phyloP scores from a whole-genome alignment of 2,113 vertebrate genomes.

The Tetrao urogallus region DNA sequence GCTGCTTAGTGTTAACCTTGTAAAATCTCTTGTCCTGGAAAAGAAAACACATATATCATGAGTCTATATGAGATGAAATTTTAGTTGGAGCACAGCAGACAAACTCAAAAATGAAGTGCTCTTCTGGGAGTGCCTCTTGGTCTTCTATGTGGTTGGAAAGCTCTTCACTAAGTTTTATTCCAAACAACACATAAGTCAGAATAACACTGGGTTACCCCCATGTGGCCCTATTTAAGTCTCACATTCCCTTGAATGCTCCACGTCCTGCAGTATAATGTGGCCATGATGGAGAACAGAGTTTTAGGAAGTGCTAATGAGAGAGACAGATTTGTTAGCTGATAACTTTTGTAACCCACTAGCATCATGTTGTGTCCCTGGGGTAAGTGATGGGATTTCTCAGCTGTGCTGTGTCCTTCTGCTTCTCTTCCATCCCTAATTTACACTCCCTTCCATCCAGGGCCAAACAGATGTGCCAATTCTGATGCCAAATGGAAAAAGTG shows the following conservation, averaged over 20 bases:
- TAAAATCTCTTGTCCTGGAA: not conserved
- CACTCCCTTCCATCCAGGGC: not conserved
- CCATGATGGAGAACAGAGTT: not conserved
- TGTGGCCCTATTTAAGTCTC: not conserved
- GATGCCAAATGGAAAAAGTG: not conserved
- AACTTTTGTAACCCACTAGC: not conserved
- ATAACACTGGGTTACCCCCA: rapidly evolving
- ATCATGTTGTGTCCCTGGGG: not conserved
- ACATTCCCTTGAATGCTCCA: rapidly evolving
- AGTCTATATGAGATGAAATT: not conserved
- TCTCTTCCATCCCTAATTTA: not conserved
- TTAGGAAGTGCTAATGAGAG: not conserved
- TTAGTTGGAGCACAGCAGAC: not conserved
- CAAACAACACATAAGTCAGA: not conserved
- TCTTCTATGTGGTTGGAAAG: not conserved
- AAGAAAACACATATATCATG: not conserved
- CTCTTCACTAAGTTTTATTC: conserved; percentile 6
- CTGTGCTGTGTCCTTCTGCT: not conserved
- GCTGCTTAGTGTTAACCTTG: not conserved
- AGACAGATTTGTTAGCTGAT: not conserved
- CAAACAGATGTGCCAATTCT: not conserved
- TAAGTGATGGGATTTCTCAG: not conserved
- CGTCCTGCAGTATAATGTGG: not conserved
- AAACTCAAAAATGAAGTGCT: not conserved
- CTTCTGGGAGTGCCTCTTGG: not conserved